These are phyloP conservation scores for Caenorhabditis plicata DNA, from an alignment of 2,888 invertebrate genomes.

Conservation along the genomic window DNA sequence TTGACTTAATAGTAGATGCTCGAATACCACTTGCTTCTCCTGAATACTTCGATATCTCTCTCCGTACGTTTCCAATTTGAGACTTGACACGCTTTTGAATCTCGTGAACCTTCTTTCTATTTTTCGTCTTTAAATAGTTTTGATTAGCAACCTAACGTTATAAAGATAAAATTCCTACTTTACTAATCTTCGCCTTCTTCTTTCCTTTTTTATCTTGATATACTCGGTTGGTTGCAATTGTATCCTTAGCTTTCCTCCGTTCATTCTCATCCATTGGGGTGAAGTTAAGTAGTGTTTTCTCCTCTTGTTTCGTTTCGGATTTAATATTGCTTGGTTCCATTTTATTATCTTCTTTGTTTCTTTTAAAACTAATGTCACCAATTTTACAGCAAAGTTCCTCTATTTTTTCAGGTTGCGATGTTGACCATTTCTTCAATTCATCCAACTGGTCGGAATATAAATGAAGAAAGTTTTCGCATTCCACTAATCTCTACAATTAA, in stretches of 20 bases:
- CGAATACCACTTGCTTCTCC: slow-evolving; percentile 94
- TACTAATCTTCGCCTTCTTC: slow-evolving; percentile 40
- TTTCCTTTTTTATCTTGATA: slow-evolving; percentile 23
- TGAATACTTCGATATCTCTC: slow-evolving; percentile 80
- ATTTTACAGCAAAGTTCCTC: slow-evolving; percentile 16
- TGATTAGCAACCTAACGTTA: neutral
- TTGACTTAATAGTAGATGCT: slow-evolving; percentile 82
- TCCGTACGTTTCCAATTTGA: slow-evolving; percentile 71
- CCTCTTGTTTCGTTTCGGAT: neutral
- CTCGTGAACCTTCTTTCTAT: slow-evolving; percentile 32
- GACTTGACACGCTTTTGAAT: slow-evolving; percentile 41
- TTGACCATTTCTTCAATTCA: slow-evolving; percentile 21
- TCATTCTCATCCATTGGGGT: slow-evolving; percentile 27
- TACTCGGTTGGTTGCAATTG: slow-evolving; percentile 25
- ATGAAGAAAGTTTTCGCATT: slow-evolving; percentile 36
- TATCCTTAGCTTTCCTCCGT: slow-evolving; percentile 31
- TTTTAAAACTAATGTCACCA: slow-evolving; percentile 18
- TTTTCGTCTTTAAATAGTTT: slow-evolving; percentile 37
- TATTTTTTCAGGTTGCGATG: slow-evolving; percentile 11
- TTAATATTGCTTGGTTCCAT: neutral
- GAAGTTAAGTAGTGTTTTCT: slow-evolving; percentile 2
- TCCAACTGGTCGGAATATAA: slow-evolving; percentile 31
- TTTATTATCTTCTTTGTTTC: slow-evolving; percentile 3
- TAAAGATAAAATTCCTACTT: slow-evolving; percentile 16
- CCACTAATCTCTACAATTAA: slow-evolving; percentile 31